Percentiles rank a stretch among this genome's conserved stretches.
phyloP scores from a whole-genome alignment of 1,140 invertebrate genomes.

The Caenorhabditis inopinata region DNA sequence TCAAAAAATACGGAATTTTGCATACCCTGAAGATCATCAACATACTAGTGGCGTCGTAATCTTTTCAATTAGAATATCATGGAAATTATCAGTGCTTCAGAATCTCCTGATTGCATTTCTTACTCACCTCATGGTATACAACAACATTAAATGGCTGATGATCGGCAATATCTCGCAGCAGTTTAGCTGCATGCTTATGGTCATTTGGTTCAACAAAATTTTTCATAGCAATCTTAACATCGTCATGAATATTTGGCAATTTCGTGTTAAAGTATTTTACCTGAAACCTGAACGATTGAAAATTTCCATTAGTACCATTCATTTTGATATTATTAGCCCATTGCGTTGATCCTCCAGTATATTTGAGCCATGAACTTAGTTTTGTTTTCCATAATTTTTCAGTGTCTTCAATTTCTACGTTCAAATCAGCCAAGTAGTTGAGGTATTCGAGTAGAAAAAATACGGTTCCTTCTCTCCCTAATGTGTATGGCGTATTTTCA shows the following conservation, averaged over 20 bases:
- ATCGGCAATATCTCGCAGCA: constrained; percentile 62
- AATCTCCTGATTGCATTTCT: too few relatives aligned
- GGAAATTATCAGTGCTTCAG: too few relatives aligned
- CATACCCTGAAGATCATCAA: too few relatives aligned
- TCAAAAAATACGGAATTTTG: too few relatives aligned
- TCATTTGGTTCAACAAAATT: constrained; percentile 66
- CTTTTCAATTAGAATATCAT: too few relatives aligned
- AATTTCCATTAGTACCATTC: constrained; percentile 51
- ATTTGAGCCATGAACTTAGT: constrained; percentile 64
- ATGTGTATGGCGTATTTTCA: constrained; percentile 64
- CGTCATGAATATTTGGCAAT: constrained; percentile 51
- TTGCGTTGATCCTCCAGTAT: constrained; percentile 59
- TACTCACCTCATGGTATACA: constrained; percentile 59
- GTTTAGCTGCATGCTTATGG: constrained; percentile 63
- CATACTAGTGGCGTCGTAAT: too few relatives aligned
- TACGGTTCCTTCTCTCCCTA: constrained; percentile 64
- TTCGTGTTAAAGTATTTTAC: constrained; percentile 35
- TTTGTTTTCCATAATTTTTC: constrained; percentile 63
- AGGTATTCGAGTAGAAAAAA: constrained; percentile 66
- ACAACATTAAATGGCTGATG: constrained; percentile 60
- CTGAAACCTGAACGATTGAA: constrained; percentile 61
- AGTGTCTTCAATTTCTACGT: constrained; percentile 64
- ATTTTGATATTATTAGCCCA: constrained; percentile 62
- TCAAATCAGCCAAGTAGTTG: constrained; percentile 63
- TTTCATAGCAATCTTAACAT: constrained; percentile 62